Conservation (phyloP, 2,888 invertebrate species). For the Labia minor region DNA sequence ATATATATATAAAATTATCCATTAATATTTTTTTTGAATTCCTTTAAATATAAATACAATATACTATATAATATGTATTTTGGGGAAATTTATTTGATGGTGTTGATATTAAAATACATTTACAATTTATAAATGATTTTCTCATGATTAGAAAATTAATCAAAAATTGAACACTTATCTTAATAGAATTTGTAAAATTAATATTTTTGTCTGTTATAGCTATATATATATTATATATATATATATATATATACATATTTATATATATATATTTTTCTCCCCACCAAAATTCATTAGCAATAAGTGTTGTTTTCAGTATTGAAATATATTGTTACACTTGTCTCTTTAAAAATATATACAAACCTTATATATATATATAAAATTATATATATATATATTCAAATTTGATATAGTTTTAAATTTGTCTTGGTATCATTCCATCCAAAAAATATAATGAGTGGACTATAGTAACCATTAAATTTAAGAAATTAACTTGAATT, state of each 20-base stretch:
- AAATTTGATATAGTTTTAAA: slow-evolving; percentile 23
- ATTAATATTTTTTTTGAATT: no score
- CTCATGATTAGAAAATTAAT: background rate
- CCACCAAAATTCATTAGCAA: slow-evolving; percentile 39
- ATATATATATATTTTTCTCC: slow-evolving; percentile 20
- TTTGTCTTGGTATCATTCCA: slow-evolving; percentile 28
- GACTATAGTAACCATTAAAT: background rate
- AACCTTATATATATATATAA: slow-evolving; percentile 13
- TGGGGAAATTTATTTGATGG: no score
- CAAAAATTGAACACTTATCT: slow-evolving; percentile 22
- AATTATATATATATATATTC: slow-evolving; percentile 19
- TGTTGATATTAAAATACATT: background rate
- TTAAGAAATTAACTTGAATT: slow-evolving; percentile 13
- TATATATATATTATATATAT: slow-evolving; percentile 28
- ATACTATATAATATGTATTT: no score
- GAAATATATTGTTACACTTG: slow-evolving; percentile 26
- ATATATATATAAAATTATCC: no score
- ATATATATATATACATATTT: slow-evolving; percentile 13
- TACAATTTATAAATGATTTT: background rate
- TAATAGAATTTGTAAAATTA: slow-evolving; percentile 30
- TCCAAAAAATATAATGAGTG: slow-evolving; percentile 25
- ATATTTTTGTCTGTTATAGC: slow-evolving; percentile 26
- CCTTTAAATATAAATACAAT: no score
- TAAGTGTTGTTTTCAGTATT: slow-evolving; percentile 42
- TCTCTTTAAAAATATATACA: slow-evolving; percentile 17